phyloP scores from a whole-genome alignment of 1,140 invertebrate genomes.

The Lepidotrigona ventralis region DNA sequence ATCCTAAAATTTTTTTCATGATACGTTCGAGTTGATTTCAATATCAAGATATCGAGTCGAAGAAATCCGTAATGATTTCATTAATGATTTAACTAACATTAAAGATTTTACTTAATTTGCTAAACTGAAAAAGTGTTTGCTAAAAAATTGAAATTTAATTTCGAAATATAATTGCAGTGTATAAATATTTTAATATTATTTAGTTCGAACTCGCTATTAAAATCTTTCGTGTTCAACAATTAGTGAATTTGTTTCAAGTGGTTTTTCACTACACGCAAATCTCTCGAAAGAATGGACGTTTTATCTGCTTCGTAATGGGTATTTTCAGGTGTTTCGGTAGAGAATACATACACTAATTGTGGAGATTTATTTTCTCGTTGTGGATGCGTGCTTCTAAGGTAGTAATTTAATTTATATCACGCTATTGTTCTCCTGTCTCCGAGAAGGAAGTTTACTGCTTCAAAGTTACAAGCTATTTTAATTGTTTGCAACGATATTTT shows the following conservation, averaged over 20 bases:
- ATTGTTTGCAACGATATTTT: conserved; percentile 10
- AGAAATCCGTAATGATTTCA: background rate
- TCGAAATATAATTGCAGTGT: too few relatives aligned
- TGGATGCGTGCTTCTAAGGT: conserved; percentile 14
- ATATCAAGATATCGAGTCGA: background rate
- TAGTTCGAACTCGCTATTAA: background rate
- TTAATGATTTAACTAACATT: too few relatives aligned
- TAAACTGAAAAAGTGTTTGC: too few relatives aligned
- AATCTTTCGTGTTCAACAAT: background rate
- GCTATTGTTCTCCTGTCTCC: conserved; percentile 39
- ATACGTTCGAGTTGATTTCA: background rate
- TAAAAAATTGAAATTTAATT: too few relatives aligned
- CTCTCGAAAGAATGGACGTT: background rate
- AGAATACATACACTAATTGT: conserved; percentile 32
- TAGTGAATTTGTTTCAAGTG: background rate
- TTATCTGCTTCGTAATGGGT: background rate
- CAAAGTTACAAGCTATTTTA: conserved; percentile 20
- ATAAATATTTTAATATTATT: background rate
- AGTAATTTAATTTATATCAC: conserved; percentile 40
- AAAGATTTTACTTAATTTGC: background rate
- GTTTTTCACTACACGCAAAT: background rate
- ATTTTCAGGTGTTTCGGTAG: background rate
- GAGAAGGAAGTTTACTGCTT: conserved; percentile 26
- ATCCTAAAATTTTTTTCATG: background rate
- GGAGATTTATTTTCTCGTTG: conserved; percentile 38